Conservation (phyloP, 2,797 vertebrate species). For the Sebastes nivosus region DNA sequence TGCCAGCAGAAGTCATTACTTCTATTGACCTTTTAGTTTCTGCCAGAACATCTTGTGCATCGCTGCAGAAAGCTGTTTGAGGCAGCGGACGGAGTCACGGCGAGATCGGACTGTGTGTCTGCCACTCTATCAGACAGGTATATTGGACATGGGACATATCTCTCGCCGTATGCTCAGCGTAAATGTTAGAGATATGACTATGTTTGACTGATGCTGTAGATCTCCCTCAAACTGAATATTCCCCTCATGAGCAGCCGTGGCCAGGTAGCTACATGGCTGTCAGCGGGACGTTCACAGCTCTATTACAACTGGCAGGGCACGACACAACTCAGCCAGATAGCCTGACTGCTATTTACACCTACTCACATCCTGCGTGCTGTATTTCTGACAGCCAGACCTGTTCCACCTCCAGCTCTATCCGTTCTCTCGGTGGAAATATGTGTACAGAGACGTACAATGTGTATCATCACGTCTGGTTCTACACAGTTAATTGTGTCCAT, state of each 20-base stretch:
- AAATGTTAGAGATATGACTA: conserved; percentile 68
- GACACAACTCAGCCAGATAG: conserved; percentile 53
- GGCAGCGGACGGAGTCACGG: conserved; percentile 46
- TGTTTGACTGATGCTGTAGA: conserved; percentile 62
- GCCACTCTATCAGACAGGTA: conserved; percentile 40
- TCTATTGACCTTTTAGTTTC: conserved; percentile 48
- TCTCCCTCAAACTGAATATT: conserved; percentile 56
- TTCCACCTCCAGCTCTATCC: conserved; percentile 19
- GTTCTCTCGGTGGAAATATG: conserved; percentile 23
- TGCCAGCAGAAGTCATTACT: conserved; percentile 33
- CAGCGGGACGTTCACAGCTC: conserved; percentile 49
- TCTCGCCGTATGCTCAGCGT: conserved; percentile 60
- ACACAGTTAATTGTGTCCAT: conserved; percentile 30
- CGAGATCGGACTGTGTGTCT: conserved; percentile 27
- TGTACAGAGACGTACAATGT: conserved; percentile 11
- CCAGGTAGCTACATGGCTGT: conserved; percentile 43
- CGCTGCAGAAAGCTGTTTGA: conserved; percentile 38
- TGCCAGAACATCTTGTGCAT: conserved; percentile 35
- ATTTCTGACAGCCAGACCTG: conserved; percentile 46
- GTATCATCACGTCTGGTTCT: conserved; percentile 32
- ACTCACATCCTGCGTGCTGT: conserved; percentile 33
- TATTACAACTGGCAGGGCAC: conserved; percentile 50
- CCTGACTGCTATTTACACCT: conserved; percentile 47
- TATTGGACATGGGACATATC: conserved; percentile 69
- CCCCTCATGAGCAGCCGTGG: conserved; percentile 30